phyloP scores from a whole-genome alignment of 1,140 invertebrate species.

The Temnothorax curvispinosus region DNA sequence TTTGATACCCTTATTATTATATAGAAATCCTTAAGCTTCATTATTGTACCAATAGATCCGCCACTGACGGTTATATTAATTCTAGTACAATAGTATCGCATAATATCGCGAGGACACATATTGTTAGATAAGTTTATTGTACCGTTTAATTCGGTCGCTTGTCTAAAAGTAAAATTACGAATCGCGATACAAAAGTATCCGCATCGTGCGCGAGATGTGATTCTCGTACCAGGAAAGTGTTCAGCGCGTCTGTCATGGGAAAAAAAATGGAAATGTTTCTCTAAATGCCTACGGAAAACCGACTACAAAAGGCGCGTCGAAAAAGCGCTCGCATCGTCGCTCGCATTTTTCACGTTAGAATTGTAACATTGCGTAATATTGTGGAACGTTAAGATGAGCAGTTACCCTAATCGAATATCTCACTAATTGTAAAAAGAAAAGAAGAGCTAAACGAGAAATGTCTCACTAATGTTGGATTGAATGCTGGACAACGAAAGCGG shows the following conservation, averaged over 20 bases:
- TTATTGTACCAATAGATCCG: not conserved
- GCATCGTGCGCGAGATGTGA: not conserved
- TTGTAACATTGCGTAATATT: constrained; percentile 28
- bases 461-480: constrained; percentile 31
- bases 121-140: constrained; percentile 58
- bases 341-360: not conserved
- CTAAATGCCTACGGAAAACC: constrained; percentile 74
- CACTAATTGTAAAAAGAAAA: not conserved
- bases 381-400: constrained; percentile 42
- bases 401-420: not conserved
- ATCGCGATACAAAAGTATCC: constrained; percentile 63
- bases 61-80: constrained; percentile 41
- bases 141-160: constrained; percentile 38
- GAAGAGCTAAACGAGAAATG: not conserved
- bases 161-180: constrained; percentile 59
- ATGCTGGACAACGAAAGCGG: constrained; percentile 6
- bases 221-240: constrained; percentile 22
- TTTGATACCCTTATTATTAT: not conserved
- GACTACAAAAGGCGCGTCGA: constrained; percentile 52
- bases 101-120: constrained; percentile 57
- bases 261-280: constrained; percentile 70
- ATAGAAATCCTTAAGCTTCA: not conserved
- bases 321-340: constrained; percentile 18
- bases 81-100: constrained; percentile 36
- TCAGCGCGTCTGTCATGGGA: constrained; percentile 47